Conservation (phyloP, 2,888 invertebrate genomes). For the Stenotaenia linearis region DNA sequence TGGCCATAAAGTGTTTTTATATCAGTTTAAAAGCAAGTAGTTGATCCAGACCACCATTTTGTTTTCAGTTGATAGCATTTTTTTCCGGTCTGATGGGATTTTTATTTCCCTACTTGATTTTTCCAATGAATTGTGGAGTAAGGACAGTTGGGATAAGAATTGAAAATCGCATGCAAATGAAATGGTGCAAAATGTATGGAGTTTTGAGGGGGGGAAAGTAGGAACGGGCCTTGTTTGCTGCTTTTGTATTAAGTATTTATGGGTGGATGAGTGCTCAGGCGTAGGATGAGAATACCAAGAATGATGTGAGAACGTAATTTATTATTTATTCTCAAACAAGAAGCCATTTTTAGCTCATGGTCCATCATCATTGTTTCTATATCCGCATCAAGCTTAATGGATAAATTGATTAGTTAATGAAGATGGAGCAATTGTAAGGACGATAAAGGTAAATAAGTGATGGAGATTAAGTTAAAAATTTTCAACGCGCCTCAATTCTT, state of each 20-base stretch:
- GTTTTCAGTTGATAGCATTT: constrained; percentile 3
- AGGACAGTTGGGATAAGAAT: not conserved
- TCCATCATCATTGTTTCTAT: not conserved
- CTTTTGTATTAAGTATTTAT: constrained; percentile 17
- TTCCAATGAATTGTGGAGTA: not conserved
- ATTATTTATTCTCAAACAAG: not conserved
- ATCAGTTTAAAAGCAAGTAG: not conserved
- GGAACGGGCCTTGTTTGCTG: not conserved
- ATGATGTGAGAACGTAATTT: not conserved
- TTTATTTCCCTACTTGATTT: not conserved
- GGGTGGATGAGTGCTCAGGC: constrained; percentile 9
- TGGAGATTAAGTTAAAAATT: not conserved
- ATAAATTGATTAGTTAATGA: constrained; percentile 14
- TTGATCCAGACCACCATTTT: not conserved
- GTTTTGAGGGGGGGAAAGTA: not conserved
- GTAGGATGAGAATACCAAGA: constrained; percentile 21
- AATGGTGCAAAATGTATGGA: not conserved
- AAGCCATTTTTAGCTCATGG: not conserved
- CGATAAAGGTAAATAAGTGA: not conserved
- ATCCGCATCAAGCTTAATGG: not conserved
- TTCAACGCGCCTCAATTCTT: not conserved
- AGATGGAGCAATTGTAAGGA: not conserved
- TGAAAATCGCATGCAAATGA: not conserved
- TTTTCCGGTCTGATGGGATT: too few relatives aligned
- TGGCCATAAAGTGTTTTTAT: constrained; percentile 20